Percentiles rank a stretch among this genome's conserved stretches.
These are phyloP conservation scores for Saccostrea cuccullata DNA, from an alignment of 1,140 invertebrate genomes.

Conservation along the genomic window DNA sequence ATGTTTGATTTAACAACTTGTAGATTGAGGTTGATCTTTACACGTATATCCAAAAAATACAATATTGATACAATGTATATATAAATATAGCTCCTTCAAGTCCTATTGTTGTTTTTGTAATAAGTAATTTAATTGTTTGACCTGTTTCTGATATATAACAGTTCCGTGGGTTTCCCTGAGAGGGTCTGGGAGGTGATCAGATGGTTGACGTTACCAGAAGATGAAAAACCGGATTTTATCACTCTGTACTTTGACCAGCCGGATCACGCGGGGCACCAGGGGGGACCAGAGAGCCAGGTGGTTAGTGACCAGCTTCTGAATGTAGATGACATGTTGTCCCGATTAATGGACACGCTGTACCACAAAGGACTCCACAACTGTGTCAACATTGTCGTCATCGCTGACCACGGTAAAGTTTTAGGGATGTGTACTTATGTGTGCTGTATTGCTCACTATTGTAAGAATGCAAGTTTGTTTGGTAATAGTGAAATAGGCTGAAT, in stretches of 20 bases:
- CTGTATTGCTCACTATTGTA: too few relatives aligned
- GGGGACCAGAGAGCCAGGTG: conserved; percentile 71
- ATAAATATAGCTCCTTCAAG: too few relatives aligned
- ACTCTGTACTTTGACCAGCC: conserved; percentile 88
- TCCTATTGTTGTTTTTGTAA: too few relatives aligned
- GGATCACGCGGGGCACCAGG: conserved; percentile 81
- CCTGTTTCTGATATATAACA: conserved; percentile 15
- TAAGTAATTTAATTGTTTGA: too few relatives aligned
- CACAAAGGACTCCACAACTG: conserved; percentile 78
- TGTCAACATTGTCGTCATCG: conserved; percentile 74
- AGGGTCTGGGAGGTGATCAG: conserved; percentile 83
- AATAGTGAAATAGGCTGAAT: not conserved
- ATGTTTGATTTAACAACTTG: too few relatives aligned
- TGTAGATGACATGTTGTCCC: conserved; percentile 83
- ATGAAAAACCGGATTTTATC: conserved; percentile 80
- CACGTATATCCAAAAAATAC: too few relatives aligned
- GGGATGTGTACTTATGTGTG: not conserved
- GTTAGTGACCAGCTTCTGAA: conserved; percentile 79
- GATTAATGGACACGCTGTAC: conserved; percentile 82
- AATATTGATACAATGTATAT: too few relatives aligned
- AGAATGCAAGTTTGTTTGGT: not conserved
- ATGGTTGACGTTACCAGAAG: conserved; percentile 81
- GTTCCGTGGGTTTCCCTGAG: conserved; percentile 57
- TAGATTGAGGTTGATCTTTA: too few relatives aligned
- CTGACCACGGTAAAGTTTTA: conserved; percentile 72